A percentile compares a stretch with the other conserved stretches of the same genome.
Evolutionary conservation across 64 coral and sea anemone species (phyloP).

Genomic region (Astreopora myriophthalma): DNA sequence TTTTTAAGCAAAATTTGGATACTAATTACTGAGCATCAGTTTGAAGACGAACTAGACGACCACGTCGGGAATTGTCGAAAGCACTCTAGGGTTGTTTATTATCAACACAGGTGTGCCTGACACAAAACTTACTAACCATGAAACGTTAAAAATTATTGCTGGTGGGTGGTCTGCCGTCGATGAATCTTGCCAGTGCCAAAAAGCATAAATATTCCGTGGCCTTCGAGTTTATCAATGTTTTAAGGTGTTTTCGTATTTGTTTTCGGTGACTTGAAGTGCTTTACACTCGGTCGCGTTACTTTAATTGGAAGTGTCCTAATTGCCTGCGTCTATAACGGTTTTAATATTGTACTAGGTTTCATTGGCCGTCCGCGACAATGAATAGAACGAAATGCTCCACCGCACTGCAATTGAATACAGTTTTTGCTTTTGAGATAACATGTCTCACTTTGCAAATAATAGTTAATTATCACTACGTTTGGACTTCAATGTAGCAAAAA

Average conservation of each 20-base stretch:
- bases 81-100: background rate
- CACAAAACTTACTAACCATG: background rate
- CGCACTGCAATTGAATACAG: too few species aligned
- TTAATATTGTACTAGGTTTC: background rate
- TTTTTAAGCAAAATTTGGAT: background rate
- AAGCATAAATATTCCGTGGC: background rate
- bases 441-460: too few species aligned
- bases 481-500: too few species aligned
- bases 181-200: constrained; percentile 28
- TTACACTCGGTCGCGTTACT: too few species aligned
- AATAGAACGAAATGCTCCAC: background rate
- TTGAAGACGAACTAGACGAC: background rate
- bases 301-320: background rate
- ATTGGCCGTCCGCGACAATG: background rate
- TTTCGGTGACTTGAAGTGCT: background rate
- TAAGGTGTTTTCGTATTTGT: background rate
- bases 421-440: too few species aligned
- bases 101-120: background rate
- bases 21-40: background rate
- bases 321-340: background rate
- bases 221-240: background rate
- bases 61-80: background rate
- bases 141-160: background rate
- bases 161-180: background rate
- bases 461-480: too few species aligned